Base-by-base conservation (phyloP, 2,797 vertebrate species). In the Semotilus atromaculatus region DNA sequence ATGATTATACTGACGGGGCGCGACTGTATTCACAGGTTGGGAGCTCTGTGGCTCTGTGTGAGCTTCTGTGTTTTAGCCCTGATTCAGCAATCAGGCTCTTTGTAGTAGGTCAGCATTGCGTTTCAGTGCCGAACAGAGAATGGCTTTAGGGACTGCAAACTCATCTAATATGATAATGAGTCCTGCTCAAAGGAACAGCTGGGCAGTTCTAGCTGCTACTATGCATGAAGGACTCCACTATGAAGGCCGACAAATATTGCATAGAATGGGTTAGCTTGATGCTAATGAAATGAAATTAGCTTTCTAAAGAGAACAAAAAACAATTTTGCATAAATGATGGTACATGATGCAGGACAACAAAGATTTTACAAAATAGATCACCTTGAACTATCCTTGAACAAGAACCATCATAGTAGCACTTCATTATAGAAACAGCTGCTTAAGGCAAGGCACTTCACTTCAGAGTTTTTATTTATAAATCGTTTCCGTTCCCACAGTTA, bases 141-240 rank as follows among this genome's bases (percentile, higher is more conserved):
- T 78, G 90, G 91, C 92, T 93, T 94, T 90, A 84, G 91, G 92
- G 93, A 96, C 93, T 95, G 95, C 95, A 92, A 93, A 93, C 93
- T 96, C 95, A 96, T 95, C 94, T 92, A 94, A 93, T 95, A 93
- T 94, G 90, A 94, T 92, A 93, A 94, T 93, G 91, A 90, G 84
- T 85, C 48, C 4, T 55, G 71, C 83, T 79, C 76, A 81, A 82
- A 45, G 85, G 74, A 90, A 87, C 87, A 89, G 88, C 87, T 86
- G 88, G 84, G 45, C 76, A 74, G 78, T 62, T 43, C 74, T 78
- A 45, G 76, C 76, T 72, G 43, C 51, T 74, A 60, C 80, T 55
- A 71, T 71, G 81, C 60, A 58, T 48, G 58, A 21, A 51, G n/a
- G 48, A 23, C 45, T 48, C 48, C 77, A 82, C 34, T 53, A 16